Base-by-base conservation (phyloP, 2,888 invertebrate genomes). In the Apamea sordens region DNA sequence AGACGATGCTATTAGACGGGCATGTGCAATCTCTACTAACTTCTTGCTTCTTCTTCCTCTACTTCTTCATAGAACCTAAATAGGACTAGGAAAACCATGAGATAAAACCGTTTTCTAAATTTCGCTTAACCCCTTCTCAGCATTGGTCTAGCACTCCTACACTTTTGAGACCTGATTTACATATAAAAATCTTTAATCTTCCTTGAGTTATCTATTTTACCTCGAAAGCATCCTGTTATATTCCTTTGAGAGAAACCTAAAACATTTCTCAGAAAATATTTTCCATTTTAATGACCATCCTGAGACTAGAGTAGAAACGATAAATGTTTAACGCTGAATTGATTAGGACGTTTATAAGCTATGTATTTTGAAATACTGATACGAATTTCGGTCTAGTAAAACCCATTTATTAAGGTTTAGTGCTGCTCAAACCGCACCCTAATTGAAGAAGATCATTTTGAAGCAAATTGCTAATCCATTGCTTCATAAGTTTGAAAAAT, bases 1-100 rank as follows among this genome's bases (percentile, higher is more conserved):
- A 96, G 95, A 95, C 94, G 90, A 89, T 61, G 90, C 93, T 95
- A 93, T 95, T 95, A 95, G 95, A 92, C 86, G 88, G 93, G 96
- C 96, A 96, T 96, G 95, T 92, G 89, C 90, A 91, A 92, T 91
- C 89, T 92, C 87, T 88, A 88, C 92, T 79, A 85, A 87, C 85
- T 93, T 93, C 90, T 93, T 88, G 89, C 92, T 92, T 94, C 88
- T 86, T 85, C 89, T 92, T 91, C 90, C 85, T 88, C 80, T 92
- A 85, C 91, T 88, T 86, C 88, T 92, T 92, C 87, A 90, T 92
- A 92, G 88, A 88, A 82, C 65, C 77, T 89, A 75, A 79, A 87
- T 82, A 85, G 77, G 85, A 88, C 68, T 88, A 86, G 82, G 85
- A 86, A 76, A 77, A 75, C 74, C 73, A 79, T 70, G 64, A 32